Evolutionary conservation across 1,140 invertebrate species (phyloP).

Genomic region (Megalonaias nervosa): DNA sequence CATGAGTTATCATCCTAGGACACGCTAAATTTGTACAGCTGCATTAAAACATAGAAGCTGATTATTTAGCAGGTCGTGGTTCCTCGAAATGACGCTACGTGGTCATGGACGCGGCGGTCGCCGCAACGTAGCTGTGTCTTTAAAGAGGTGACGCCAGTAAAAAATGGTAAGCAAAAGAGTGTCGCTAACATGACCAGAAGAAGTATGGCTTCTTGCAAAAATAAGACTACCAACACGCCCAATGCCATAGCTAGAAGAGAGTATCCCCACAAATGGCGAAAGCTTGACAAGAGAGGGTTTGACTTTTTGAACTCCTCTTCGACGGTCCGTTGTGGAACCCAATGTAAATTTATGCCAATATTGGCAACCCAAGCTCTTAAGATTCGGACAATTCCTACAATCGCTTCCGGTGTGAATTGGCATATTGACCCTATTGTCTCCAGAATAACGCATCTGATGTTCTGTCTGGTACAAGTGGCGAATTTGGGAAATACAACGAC

Average conservation of each 20-base stretch:
- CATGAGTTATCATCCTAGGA: too few relatives aligned
- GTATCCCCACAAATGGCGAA: slow-evolving; percentile 62
- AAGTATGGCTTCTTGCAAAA: slow-evolving; percentile 37
- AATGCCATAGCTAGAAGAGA: slow-evolving; percentile 42
- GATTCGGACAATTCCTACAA: slow-evolving; percentile 61
- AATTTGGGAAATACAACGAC: slow-evolving; percentile 31
- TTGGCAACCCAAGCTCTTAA: slow-evolving; percentile 54
- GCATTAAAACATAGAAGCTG: too few relatives aligned
- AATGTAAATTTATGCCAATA: slow-evolving; percentile 52
- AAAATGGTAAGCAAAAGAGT: slow-evolving; percentile 51
- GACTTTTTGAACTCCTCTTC: slow-evolving; percentile 62
- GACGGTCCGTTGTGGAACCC: slow-evolving; percentile 63
- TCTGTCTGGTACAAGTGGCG: slow-evolving; percentile 21
- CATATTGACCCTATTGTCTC: slow-evolving; percentile 29
- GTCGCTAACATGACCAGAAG: slow-evolving; percentile 49
- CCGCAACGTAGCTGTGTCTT: too few relatives aligned
- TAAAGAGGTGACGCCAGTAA: slow-evolving; percentile 35
- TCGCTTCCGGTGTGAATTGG: slow-evolving; percentile 36
- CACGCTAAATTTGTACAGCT: too few relatives aligned
- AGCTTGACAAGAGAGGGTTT: slow-evolving; percentile 60
- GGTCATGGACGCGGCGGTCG: too few relatives aligned
- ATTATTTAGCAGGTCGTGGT: too few relatives aligned
- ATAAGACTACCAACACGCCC: slow-evolving; percentile 45
- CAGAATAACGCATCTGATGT: slow-evolving; percentile 18
- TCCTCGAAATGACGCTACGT: too few relatives aligned